Percentiles rank a stretch among this genome's conserved stretches.
These are phyloP conservation scores for Pristionchus arcanus DNA, from an alignment of 2,888 invertebrate genomes.

Conservation along the genomic window DNA sequence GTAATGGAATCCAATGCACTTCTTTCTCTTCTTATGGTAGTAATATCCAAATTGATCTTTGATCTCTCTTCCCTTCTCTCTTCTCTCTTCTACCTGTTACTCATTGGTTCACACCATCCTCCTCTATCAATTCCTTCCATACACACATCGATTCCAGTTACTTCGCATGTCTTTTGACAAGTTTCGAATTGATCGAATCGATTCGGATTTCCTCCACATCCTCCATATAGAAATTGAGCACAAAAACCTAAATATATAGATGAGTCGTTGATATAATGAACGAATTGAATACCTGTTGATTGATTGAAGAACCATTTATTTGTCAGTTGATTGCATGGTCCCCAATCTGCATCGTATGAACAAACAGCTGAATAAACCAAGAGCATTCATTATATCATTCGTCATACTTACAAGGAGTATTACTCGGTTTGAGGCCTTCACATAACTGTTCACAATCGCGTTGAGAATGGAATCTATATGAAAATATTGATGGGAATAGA, in stretches of 20 bases:
- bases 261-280: neutral
- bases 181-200: conserved; percentile 73
- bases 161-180: conserved; percentile 75
- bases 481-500: neutral
- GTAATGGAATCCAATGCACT: conserved; percentile 76
- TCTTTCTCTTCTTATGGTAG: conserved; percentile 63
- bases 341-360: conserved; percentile 75
- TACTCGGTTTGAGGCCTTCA: conserved; percentile 65
- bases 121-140: conserved; percentile 74
- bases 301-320: conserved; percentile 77
- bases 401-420: conserved; percentile 60
- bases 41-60: conserved; percentile 58
- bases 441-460: conserved; percentile 67
- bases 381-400: neutral
- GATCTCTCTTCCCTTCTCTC: neutral
- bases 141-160: conserved; percentile 72
- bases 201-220: conserved; percentile 75
- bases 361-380: conserved; percentile 64
- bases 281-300: neutral
- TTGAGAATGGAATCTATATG: conserved; percentile 60
- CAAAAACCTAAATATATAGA: conserved; percentile 66
- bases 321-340: conserved; percentile 73
- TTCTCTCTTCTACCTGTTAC: conserved; percentile 57
- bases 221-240: conserved; percentile 76
- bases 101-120: conserved; percentile 75